Evolutionary conservation across 2,888 invertebrate genomes (phyloP).

Genomic region (Agrilus mali): DNA sequence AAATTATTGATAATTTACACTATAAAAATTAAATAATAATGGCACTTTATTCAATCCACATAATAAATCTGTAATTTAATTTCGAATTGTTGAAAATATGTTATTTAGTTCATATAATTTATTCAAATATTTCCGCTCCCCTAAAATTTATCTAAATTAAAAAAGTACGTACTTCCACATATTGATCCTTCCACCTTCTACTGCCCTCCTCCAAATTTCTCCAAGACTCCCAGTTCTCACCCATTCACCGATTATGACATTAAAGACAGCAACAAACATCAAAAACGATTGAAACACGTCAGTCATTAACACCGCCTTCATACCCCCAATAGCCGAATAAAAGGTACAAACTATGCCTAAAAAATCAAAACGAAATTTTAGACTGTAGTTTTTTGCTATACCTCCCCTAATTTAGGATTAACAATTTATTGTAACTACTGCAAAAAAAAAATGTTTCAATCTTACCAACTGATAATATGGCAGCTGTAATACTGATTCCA

Average conservation of each 20-base stretch:
- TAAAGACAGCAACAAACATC: constrained; percentile 74
- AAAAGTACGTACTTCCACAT: constrained; percentile 48
- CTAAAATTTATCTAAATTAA: no score
- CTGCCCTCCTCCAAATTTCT: constrained; percentile 59
- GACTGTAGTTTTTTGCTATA: no score
- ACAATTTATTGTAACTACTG: no score
- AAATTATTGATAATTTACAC: no score
- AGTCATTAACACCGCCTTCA: constrained; percentile 82
- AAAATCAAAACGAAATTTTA: constrained; percentile 8
- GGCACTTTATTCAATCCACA: no score
- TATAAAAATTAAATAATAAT: no score
- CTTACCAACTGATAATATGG: constrained; percentile 57
- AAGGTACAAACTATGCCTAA: constrained; percentile 65
- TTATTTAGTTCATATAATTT: no score
- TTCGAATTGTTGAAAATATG: no score
- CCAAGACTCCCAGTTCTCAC: constrained; percentile 55
- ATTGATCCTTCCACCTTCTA: constrained; percentile 55
- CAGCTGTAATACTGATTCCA: constrained; percentile 57
- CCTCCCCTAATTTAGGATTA: no score
- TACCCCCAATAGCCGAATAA: constrained; percentile 79
- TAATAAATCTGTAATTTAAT: no score
- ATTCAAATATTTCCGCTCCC: background rate
- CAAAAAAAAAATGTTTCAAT: constrained; percentile 3
- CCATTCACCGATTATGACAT: constrained; percentile 62
- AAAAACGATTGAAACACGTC: constrained; percentile 74